phyloP scores from a whole-genome alignment of 2,113 vertebrate genomes.

The Hippocampus zosterae region DNA sequence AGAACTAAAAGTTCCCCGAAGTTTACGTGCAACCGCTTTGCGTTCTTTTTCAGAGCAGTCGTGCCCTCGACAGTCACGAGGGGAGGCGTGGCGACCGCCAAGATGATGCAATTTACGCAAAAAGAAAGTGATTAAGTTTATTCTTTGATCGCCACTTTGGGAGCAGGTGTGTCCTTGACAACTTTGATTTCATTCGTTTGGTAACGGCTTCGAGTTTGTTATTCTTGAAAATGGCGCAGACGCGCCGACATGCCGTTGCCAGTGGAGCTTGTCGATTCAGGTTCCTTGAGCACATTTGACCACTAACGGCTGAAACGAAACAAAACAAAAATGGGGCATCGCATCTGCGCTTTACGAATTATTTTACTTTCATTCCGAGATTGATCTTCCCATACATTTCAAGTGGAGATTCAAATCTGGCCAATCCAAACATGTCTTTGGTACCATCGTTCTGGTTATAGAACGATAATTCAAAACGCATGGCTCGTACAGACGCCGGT shows the following conservation, averaged over 20 bases:
- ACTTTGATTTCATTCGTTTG: background rate
- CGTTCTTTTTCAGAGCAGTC: background rate
- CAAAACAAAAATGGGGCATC: background rate
- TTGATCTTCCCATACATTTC: constrained; percentile 30
- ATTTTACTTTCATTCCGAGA: constrained; percentile 13
- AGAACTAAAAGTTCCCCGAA: constrained; percentile 14
- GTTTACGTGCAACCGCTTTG: background rate
- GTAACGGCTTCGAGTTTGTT: background rate
- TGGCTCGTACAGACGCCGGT: constrained; percentile 56
- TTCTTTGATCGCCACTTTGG: background rate
- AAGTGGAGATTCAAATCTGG: constrained; percentile 49
- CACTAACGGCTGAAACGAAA: background rate
- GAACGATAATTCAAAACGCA: constrained; percentile 62
- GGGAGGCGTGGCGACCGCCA: background rate
- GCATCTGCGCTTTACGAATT: background rate
- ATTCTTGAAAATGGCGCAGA: background rate
- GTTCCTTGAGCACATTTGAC: background rate
- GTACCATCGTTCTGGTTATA: constrained; percentile 48
- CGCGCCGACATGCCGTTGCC: background rate
- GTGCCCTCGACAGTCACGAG: background rate
- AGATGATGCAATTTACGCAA: background rate
- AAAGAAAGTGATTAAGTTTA: no score
- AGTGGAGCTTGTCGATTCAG: background rate
- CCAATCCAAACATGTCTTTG: constrained; percentile 49
- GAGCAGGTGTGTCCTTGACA: background rate